These are phyloP conservation scores for Todus mexicanus DNA, from an alignment of 2,797 vertebrate genomes.

Conservation along the genomic window DNA sequence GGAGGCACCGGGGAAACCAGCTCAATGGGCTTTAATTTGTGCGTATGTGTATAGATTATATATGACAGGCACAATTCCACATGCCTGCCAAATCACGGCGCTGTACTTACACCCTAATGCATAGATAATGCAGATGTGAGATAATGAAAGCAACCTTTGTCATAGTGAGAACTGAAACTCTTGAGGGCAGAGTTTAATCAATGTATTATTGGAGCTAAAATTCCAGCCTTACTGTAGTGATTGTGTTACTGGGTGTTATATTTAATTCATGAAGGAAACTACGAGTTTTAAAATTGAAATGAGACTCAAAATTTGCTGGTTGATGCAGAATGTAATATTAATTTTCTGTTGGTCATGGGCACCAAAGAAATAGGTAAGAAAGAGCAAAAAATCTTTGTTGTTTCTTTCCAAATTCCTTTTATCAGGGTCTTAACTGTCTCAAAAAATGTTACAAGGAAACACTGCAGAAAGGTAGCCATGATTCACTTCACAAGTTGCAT, in stretches of 20 bases:
- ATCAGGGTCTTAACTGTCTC: not conserved
- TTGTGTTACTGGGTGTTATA: slow-evolving; percentile 21
- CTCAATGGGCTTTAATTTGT: slow-evolving; percentile 48
- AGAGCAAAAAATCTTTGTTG: not conserved
- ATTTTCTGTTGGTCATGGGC: not conserved
- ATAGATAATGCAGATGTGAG: slow-evolving; percentile 3
- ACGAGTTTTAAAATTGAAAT: slow-evolving; percentile 4
- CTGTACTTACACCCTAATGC: slow-evolving; percentile 9
- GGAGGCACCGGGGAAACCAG: slow-evolving; percentile 28
- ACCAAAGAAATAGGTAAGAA: not conserved
- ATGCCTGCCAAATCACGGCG: slow-evolving; percentile 15
- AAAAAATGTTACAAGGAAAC: not conserved
- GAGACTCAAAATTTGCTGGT: not conserved
- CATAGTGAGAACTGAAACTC: slow-evolving; percentile 31
- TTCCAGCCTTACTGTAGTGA: not conserved
- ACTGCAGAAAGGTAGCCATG: not conserved
- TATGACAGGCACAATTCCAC: slow-evolving; percentile 40
- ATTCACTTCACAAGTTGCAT: not conserved
- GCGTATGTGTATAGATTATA: not conserved
- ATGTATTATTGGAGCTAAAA: slow-evolving; percentile 38
- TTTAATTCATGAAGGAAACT: slow-evolving; percentile 54
- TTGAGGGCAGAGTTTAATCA: slow-evolving; percentile 52
- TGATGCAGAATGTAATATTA: slow-evolving; percentile 27
- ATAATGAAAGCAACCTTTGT: slow-evolving; percentile 58
- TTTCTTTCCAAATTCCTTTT: not conserved